Evolutionary conservation across 2,797 vertebrate genomes (phyloP).

Genomic region (Perodicticus potto): DNA sequence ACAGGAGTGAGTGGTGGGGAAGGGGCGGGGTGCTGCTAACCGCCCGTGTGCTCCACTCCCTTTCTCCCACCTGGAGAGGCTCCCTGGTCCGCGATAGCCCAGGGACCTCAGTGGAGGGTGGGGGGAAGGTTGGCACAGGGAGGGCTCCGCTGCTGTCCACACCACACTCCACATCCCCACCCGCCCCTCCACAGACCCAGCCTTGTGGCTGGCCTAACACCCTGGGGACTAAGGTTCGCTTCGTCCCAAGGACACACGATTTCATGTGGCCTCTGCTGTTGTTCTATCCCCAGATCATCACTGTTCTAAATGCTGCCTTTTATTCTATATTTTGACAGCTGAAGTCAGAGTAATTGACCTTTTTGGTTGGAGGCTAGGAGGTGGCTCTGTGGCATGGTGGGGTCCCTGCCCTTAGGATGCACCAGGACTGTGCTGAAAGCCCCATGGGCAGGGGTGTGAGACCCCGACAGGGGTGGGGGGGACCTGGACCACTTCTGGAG

Average conservation of each 20-base stretch:
- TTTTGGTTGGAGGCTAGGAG: neutral
- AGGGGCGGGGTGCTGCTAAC: neutral
- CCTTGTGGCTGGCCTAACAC: neutral
- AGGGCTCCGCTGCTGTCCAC: no score
- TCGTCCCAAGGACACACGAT: conserved; percentile 84
- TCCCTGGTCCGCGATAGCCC: neutral
- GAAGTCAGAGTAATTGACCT: conserved; percentile 85
- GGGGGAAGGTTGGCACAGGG: no score
- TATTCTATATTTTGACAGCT: conserved; percentile 82
- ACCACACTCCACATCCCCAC: no score
- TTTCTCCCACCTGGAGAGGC: neutral
- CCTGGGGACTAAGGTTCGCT: conserved; percentile 85
- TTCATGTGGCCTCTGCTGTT: conserved; percentile 82
- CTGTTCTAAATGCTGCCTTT: conserved; percentile 83
- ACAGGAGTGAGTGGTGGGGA: neutral
- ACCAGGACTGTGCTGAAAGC: neutral
- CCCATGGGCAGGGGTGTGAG: neutral
- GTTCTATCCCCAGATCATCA: conserved; percentile 84
- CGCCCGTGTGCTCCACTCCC: neutral
- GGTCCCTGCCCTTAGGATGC: neutral
- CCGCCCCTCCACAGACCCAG: conserved; percentile 68
- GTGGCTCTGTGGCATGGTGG: neutral
- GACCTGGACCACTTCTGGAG: neutral
- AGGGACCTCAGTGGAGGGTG: neutral
- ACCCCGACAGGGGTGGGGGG: neutral